phyloP scores from a whole-genome alignment of 2,113 vertebrate species.

The Manacus vitellinus region DNA sequence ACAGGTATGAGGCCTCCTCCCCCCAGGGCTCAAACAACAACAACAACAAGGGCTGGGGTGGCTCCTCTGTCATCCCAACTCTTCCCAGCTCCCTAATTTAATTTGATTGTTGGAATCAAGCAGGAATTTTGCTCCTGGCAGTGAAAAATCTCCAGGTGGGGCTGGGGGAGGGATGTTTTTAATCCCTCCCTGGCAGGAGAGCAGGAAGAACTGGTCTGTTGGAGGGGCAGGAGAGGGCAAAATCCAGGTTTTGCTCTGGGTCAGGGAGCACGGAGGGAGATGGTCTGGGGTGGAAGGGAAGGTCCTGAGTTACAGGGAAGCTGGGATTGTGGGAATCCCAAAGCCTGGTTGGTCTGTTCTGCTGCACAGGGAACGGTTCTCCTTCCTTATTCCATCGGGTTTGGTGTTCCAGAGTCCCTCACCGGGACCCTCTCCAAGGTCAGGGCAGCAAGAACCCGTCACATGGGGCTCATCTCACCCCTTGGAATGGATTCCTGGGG shows the following conservation, averaged over 20 bases:
- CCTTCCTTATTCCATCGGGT: background rate
- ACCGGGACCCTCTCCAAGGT: no score
- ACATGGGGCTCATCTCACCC: background rate
- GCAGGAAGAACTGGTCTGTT: conserved; percentile 36
- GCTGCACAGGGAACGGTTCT: background rate
- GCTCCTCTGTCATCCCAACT: background rate
- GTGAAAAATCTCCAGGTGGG: background rate
- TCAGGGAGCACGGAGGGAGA: background rate
- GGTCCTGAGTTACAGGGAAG: background rate
- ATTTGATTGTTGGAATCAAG: background rate
- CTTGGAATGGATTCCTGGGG: background rate
- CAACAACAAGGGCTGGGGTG: background rate
- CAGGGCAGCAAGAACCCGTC: no score
- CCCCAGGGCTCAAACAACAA: no score
- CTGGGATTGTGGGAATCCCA: background rate
- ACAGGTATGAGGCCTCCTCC: background rate
- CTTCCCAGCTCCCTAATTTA: background rate
- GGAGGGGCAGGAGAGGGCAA: background rate
- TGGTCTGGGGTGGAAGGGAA: background rate
- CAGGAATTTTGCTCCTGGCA: background rate
- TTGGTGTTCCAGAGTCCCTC: no score
- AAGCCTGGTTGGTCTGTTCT: background rate
- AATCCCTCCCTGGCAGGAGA: background rate
- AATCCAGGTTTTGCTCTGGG: no score
- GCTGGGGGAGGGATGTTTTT: background rate